Evolutionary conservation across 2,113 vertebrate species (phyloP), one percentile per base, ranked within the genome.

Genomic region (Uropsilus gracilis): DNA sequence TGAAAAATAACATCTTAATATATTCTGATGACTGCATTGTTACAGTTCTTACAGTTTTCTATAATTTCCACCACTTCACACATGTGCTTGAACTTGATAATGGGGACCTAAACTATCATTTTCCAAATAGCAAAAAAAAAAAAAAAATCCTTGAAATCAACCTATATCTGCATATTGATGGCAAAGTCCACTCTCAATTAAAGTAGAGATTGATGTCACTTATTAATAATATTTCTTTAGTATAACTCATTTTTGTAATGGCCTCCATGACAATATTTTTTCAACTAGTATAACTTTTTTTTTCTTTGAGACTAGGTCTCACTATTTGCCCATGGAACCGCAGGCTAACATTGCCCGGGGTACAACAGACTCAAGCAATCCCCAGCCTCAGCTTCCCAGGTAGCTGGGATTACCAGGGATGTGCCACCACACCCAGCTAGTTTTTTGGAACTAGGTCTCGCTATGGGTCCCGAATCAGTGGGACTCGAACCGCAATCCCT

Each of bases 191-290:
- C 72, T 55, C 3, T 50, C 18, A 39, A 34, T 24, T 97, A 32
- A 75, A 85, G 16, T 83, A 39, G 28, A 94, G 32, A 73, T 37
- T 44, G 2, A 85, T 76, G n/a, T 42, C n/a, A 50, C 2, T 24
- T 37, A 69, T 24, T 72, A 82, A 46, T 68, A n/a, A 30, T 85
- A 87, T 95, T 94, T 90, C 32, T 75, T 39, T 20, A 55, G 14
- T 53, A 44, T 72, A 80, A 76, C n/a, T 69, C 34, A 59, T 4
- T 75, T 78, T 89, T 69, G 30, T 50, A 78, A 42, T 95, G 44
- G 6, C 7, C 14, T 89, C 48, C 20, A 26, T 32, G 69, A 28
- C 14, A 61, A 30, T 24, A 69, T 4, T 90, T 89, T 77, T 39
- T 78, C 37, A 61, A 69, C 13, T 69, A 42, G 50, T 50, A 5